Evolutionary conservation across 1,140 invertebrate genomes (phyloP), one percentile per base, ranked within the genome.

Genomic region (Octopus bimaculoides): DNA sequence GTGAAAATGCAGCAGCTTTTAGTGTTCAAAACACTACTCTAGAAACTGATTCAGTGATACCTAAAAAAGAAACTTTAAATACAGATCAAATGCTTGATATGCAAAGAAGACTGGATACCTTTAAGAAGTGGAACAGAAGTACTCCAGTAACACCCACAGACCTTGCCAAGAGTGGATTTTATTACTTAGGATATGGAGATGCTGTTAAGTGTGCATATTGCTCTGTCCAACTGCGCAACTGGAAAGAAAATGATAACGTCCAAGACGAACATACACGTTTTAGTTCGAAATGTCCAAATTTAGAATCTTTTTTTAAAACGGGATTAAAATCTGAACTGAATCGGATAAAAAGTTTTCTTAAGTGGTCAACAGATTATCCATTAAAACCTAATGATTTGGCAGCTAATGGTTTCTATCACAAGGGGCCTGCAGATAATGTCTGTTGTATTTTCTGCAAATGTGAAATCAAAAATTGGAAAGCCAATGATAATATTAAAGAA

Each of bases 381-480:
- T 92, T 95, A 4, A 92, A 92, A 87, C 93, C 94, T 0, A 91
- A 93, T 86, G 91, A 92, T 86, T 92, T 96, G 82, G 95, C 95
- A 7, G 93, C 93, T 87, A 95, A 94, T 55, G 95, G 95, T 10
- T 96, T 97, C 90, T 96, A 92, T 87, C 95, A 94, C 73, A 75
- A 12, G 5, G 77, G 80, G 26, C 66, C 69, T 52, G 81, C 41
- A 55, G 93, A 93, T 85, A 90, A 94, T 87, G 95, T 97, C 0
- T 92, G 94, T 82, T 97, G 96, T 90, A 94, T 93, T 7, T 97
- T 94, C 92, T 96, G 95, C 89, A 91, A 92, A 83, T 94, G 93
- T 78, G 89, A 95, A 71, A 91, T 94, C 82, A 92, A 90, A 82
- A 92, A 92, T 83, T 97, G 94, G 95, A 93, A 93, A 89, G 87